These are phyloP conservation scores for Scalopus aquaticus DNA, from an alignment of 2,113 vertebrate genomes.

Conservation along the genomic window DNA sequence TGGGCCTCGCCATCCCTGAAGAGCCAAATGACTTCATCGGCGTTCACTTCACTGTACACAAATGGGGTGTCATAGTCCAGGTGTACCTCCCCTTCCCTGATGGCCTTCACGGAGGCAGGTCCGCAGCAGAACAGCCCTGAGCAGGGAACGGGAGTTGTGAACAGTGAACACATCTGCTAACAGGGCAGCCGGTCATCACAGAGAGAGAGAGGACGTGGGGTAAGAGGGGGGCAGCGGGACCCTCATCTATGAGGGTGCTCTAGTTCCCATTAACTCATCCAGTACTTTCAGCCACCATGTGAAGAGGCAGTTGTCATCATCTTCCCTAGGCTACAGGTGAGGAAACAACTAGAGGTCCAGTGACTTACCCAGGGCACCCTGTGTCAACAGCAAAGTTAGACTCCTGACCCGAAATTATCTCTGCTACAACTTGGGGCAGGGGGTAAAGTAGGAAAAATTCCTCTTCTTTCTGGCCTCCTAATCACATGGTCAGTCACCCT, in stretches of 20 bases:
- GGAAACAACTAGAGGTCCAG: neutral
- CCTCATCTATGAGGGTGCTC: neutral
- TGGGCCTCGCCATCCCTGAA: slow-evolving; percentile 78
- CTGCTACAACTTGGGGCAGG: neutral
- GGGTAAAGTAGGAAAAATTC: neutral
- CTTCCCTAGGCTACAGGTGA: neutral
- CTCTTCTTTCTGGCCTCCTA: neutral
- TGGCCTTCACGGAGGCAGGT: slow-evolving; percentile 88
- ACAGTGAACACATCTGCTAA: neutral
- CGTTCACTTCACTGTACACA: slow-evolving; percentile 92
- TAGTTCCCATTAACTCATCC: neutral
- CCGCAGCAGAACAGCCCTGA: slow-evolving; percentile 89
- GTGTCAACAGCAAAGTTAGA: neutral
- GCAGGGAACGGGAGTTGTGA: neutral
- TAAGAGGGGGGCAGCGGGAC: no score
- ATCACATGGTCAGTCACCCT: neutral
- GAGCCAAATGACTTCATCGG: slow-evolving; percentile 88
- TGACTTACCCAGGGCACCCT: neutral
- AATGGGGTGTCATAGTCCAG: slow-evolving; percentile 88
- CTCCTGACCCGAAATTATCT: neutral
- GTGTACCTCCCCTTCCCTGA: slow-evolving; percentile 87
- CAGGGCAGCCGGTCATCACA: no score
- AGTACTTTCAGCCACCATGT: neutral
- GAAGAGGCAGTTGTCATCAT: neutral
- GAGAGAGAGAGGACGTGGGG: no score